phyloP scores from a whole-genome alignment of 2,797 vertebrate species.

The Salmo trutta region DNA sequence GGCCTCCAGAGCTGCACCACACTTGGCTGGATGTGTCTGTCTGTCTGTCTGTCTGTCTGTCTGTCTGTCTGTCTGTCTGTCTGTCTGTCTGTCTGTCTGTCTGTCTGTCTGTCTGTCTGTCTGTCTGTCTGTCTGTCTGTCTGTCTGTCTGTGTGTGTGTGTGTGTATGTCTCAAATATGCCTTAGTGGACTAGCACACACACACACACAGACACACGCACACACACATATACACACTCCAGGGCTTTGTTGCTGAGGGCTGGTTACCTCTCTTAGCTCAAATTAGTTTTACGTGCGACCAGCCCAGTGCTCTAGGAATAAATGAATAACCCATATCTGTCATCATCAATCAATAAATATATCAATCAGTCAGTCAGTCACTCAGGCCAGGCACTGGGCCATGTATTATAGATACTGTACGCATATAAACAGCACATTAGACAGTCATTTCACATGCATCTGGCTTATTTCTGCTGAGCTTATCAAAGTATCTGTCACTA shows the following conservation, averaged over 20 bases:
- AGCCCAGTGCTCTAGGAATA: conserved; percentile 69
- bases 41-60: not conserved
- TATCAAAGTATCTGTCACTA: conserved; percentile 41
- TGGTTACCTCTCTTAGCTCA: conserved; percentile 4
- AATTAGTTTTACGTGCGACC: conserved; percentile 55
- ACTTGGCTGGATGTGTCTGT: conserved; percentile 36
- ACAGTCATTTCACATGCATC: conserved; percentile 63
- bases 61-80: not conserved
- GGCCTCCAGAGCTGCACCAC: conserved; percentile 40
- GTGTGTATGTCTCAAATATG: not conserved
- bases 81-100: not conserved
- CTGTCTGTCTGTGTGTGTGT: not conserved
- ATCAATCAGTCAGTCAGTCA: conserved; percentile 69
- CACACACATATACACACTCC: not conserved
- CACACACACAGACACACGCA: not conserved
- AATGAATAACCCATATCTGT: conserved; percentile 66
- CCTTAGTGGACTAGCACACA: not conserved
- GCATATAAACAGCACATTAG: conserved; percentile 49
- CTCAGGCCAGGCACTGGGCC: conserved; percentile 41
- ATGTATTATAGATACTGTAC: conserved; percentile 69
- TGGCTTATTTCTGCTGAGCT: conserved; percentile 17
- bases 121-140: not conserved
- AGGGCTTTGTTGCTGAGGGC: not conserved
- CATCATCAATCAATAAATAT: conserved; percentile 77
- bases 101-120: not conserved